Evolutionary conservation across 1,140 invertebrate genomes (phyloP), one percentile per base, ranked within the genome.

Genomic region (Drosophila ficusphila): DNA sequence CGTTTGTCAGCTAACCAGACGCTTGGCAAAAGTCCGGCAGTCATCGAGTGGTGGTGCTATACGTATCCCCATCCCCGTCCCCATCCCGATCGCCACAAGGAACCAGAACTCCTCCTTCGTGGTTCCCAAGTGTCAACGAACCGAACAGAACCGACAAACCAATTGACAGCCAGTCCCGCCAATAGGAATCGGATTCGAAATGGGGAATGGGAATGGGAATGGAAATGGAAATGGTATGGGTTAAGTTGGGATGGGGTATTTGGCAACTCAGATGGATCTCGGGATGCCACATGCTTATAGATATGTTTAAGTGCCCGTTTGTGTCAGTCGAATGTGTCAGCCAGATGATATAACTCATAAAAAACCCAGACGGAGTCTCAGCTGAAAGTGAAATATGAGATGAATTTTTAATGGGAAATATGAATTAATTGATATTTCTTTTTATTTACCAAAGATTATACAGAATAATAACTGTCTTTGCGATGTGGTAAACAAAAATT

Each of bases 61-160:
- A 42, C 25, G 41, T 42, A 14, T 19, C 41, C 41, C 21, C 41
- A 42, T 2, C 19, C 6, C 39, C 57, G 11, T 36, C 21, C 3
- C 2, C 36, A 19, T 21, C 38, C 39, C 31, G 14, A 19, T 21
- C 38, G 29, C 31, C 42, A 53, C 68, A 72, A 73, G 67, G 39
- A 71, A 77, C 46, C 69, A 67, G 71, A 76, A 53, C 64, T 34
- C 68, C 72, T 47, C 47, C 53, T 54, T 69, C 79, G 48, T 23
- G 48, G 7, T 64, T 61, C 74, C 72, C 76, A 76, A 76, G 76
- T 88, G 81, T 86, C 82, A 85, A 86, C 82, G 81, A 85, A 74
- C 56, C 44, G 75, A 53, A 52, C 12, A 11, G 62, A 79, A 76
- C 73, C 79, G 71, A 82, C 75, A 78, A 85, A 78, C 70, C 79